Evolutionary conservation across 1,140 invertebrate genomes (phyloP), one percentile per base, ranked within the genome.

Genomic region (Microvelia longipes): DNA sequence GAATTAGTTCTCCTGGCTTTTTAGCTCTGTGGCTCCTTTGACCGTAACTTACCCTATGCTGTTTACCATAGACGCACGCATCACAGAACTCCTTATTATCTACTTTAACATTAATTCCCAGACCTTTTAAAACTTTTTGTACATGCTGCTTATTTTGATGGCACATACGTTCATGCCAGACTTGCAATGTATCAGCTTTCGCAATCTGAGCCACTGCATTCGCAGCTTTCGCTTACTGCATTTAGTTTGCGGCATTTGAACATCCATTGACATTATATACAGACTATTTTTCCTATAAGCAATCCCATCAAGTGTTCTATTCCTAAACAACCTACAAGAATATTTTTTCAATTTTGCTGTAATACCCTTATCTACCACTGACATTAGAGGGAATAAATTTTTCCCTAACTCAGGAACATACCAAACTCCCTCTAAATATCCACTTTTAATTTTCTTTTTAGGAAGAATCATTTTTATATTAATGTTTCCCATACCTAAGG

Each of bases 351-450:
- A 50, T 50, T 50, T 50, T 50, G 5, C 35, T 50, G 35, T 50
- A 50, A 50, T 19, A 11, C 19, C 35, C 35, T 50, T 50, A 19
- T 50, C 35, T 50, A 50, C 35, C 5, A 50, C 35, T 11, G 5
- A 11, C 35, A 50, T 50, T 50, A 50, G 19, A 50, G 2, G 71
- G 24, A 63, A 61, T 5, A 50, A 28, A n/a, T 60, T 61, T 69
- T 61, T n/a, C 2, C 68, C 28, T 66, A 60, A 5, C 19, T 50
- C 19, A 67, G 28, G 19, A 68, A 68, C 24, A 68, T 29, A 79
- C 67, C 79, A 64, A 5, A 81, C 78, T 68, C 80, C 75, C 0
- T 75, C 15, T n/a, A 78, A 73, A 72, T 75, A 63, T 19, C 71
- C 75, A 50, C 66, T 26, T 11, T 13, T 30, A 74, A 74, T 77